phyloP scores from a whole-genome alignment of 2,888 invertebrate genomes.

The Lasioglossum calceatum region DNA sequence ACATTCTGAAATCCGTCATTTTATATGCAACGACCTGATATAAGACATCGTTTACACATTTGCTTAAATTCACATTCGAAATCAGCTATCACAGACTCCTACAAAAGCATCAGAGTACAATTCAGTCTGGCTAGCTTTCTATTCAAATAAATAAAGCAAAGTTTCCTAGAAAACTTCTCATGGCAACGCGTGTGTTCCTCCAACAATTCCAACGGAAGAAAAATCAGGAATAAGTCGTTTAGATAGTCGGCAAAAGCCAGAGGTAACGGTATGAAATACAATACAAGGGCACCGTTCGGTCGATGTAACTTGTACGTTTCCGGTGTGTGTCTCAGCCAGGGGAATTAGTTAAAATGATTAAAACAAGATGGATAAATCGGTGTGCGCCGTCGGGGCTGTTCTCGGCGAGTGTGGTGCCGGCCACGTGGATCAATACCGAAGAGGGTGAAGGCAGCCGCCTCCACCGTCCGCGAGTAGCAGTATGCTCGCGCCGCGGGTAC shows the following conservation, averaged over 20 bases:
- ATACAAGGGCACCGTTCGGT: no score
- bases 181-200: neutral
- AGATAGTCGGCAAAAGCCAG: no score
- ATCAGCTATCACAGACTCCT: no score
- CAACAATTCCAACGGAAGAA: neutral
- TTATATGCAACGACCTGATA: neutral
- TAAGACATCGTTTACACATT: no score
- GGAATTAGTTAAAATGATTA: neutral
- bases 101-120: no score
- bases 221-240: neutral
- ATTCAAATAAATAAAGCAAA: no score
- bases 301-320: neutral
- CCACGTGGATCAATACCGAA: slow-evolving; percentile 79
- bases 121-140: no score
- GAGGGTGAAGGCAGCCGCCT: slow-evolving; percentile 72
- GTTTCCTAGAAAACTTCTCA: neutral
- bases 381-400: slow-evolving; percentile 24
- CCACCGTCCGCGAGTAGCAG: slow-evolving; percentile 73
- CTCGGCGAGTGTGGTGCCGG: slow-evolving; percentile 49
- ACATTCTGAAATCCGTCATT: no score
- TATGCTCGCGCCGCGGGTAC: slow-evolving; percentile 79
- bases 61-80: no score
- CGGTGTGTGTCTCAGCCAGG: neutral
- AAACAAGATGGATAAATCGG: neutral
- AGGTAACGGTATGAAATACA: neutral